Percentiles rank a stretch among this genome's conserved stretches.
Conservation (phyloP, 2,797 vertebrate species). For the Cynodonichthys magdalenae region DNA sequence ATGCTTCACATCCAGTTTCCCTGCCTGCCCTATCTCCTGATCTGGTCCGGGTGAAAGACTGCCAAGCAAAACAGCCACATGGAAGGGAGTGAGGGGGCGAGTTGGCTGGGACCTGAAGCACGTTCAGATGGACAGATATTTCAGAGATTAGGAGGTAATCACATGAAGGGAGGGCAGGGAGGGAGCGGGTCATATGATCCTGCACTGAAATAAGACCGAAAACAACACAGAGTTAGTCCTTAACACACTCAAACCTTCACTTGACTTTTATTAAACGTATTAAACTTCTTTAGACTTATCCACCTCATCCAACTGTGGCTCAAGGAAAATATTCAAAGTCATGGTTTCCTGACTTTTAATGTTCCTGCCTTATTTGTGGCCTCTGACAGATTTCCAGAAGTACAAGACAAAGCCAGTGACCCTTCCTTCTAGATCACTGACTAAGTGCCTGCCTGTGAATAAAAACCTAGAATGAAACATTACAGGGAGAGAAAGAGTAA, state of each 20-base stretch:
- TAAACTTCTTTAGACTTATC: background rate
- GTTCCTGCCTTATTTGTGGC: constrained; percentile 28
- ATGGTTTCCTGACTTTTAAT: constrained; percentile 37
- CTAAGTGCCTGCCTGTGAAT: constrained; percentile 30
- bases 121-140: constrained; percentile 74
- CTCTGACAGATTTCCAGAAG: constrained; percentile 55
- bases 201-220: constrained; percentile 47
- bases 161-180: constrained; percentile 43
- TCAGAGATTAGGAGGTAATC: constrained; percentile 71
- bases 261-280: background rate
- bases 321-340: constrained; percentile 51
- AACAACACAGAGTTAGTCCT: constrained; percentile 34
- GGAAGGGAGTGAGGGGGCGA: constrained; percentile 37
- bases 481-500: constrained; percentile 30
- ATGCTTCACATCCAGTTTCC: constrained; percentile 58
- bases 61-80: constrained; percentile 70
- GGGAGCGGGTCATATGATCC: constrained; percentile 64
- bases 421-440: constrained; percentile 29
- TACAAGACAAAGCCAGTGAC: constrained; percentile 33
- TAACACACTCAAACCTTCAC: background rate
- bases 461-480: constrained; percentile 40
- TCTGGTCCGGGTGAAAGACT: constrained; percentile 62
- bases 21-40: constrained; percentile 60
- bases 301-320: no score
- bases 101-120: constrained; percentile 61